Base-by-base conservation (phyloP, 1,140 invertebrate species). In the Drosophila santomea region DNA sequence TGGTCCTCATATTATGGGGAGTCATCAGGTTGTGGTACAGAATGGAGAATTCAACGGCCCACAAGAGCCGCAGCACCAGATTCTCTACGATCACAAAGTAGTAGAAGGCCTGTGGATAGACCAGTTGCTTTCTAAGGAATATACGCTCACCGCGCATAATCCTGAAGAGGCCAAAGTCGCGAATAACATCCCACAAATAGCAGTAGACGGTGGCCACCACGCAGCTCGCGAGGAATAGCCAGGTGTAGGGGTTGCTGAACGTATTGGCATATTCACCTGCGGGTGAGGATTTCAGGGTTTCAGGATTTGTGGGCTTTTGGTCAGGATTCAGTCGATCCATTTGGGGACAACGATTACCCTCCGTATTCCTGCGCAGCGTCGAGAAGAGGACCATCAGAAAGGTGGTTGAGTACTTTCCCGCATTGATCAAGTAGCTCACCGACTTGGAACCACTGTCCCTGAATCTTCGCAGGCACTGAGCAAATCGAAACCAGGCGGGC, bases 61-160 rank as follows among this genome's bases (percentile, higher is more conserved):
- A 99, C 12, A 96, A 95, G 92, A 99, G 98, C 74, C 99, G 94
- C n/a, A 99, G 93, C 35, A 99, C 92, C 51, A 99, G 96, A 93
- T 99, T 98, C 93, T 99, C 98, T 32, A 99, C 94, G 52, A 99
- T 98, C 12, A 97, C 98, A 93, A 99, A 97, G 92, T 99, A 99
- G 93, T 99, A 99, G 91, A 98, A 99, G 71, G 94, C 94, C 95
- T 74, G 61, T n/a, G 95, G 95, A 84, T 96, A 96, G 2, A 96
- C 95, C 47, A 96, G 95, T 89, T 96, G 95, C 85, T 96, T 95
- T 12, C 96, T 90, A 0, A 97, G 93, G 80, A 96, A 95, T 74
- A 93, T 94, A 91, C 97, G 97, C 92, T 98, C 96, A 2, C 96
- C 95, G 7, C 96, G 95, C 52, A 95, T 95, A 56, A 94, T 95